These are phyloP conservation scores for Eupleurogrammus muticus DNA, from an alignment of 2,797 vertebrate genomes.

Conservation along the genomic window DNA sequence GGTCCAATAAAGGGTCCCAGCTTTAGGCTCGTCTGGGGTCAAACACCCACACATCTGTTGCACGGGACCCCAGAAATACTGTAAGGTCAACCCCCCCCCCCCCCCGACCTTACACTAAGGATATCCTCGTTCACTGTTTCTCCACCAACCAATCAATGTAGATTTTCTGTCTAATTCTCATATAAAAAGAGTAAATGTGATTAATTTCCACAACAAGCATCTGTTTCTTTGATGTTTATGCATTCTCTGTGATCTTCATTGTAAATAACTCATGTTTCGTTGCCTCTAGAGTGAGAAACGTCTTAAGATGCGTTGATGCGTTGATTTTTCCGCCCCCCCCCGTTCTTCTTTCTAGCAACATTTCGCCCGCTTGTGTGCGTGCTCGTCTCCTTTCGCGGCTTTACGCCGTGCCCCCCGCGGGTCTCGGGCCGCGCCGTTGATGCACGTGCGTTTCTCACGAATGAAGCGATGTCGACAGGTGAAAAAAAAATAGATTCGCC, in stretches of 20 bases:
- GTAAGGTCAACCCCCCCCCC: too few species aligned
- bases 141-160: neutral
- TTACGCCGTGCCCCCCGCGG: slow-evolving; percentile 47
- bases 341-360: neutral
- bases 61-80: too few species aligned
- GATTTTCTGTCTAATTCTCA: neutral
- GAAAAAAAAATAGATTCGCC: slow-evolving; percentile 41
- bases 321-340: slow-evolving; percentile 1
- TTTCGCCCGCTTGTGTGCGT: slow-evolving; percentile 12
- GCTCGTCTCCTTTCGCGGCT: slow-evolving; percentile 33
- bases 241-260: neutral
- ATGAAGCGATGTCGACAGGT: slow-evolving; percentile 33
- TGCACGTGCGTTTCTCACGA: slow-evolving; percentile 51
- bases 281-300: neutral
- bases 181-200: neutral
- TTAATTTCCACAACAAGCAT: neutral
- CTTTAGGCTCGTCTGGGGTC: too few species aligned
- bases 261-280: neutral
- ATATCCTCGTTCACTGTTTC: neutral
- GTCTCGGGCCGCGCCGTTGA: slow-evolving; percentile 30
- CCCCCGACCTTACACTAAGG: too few species aligned
- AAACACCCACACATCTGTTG: too few species aligned
- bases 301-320: neutral
- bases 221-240: neutral
- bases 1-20: too few species aligned